Percentiles rank a stretch among this genome's conserved stretches.
phyloP scores from a whole-genome alignment of 1,140 invertebrate species.

The Temnothorax curvispinosus region DNA sequence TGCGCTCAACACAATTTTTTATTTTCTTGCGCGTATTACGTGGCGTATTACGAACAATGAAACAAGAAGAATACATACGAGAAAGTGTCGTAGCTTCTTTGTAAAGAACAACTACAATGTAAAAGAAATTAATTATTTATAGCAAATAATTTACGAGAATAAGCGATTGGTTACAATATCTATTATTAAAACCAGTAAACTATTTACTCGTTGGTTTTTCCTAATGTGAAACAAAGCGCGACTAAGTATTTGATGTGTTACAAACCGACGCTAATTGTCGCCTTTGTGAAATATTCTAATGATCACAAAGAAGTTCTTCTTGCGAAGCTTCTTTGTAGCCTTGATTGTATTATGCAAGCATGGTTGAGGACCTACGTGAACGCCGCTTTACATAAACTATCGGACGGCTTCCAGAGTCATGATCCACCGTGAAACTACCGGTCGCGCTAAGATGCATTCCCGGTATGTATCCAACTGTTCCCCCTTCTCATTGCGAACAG shows the following conservation, averaged over 20 bases:
- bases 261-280: neutral
- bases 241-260: neutral
- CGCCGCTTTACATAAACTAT: conserved; percentile 12
- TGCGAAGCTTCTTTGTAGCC: neutral
- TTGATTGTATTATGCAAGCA: neutral
- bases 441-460: conserved; percentile 45
- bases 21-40: neutral
- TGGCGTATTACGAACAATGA: neutral
- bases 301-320: neutral
- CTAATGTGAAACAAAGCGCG: neutral
- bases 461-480: conserved; percentile 35
- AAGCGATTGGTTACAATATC: neutral
- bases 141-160: neutral
- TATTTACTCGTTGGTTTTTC: neutral
- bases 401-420: neutral
- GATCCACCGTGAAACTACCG: conserved; percentile 18
- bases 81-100: neutral
- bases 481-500: neutral
- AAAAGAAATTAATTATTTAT: neutral
- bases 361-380: neutral
- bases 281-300: neutral
- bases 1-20: neutral
- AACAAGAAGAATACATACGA: neutral
- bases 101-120: neutral
- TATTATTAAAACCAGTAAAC: neutral